Conservation (phyloP, 2,888 invertebrate species). For the Ectemnius lituratus region DNA sequence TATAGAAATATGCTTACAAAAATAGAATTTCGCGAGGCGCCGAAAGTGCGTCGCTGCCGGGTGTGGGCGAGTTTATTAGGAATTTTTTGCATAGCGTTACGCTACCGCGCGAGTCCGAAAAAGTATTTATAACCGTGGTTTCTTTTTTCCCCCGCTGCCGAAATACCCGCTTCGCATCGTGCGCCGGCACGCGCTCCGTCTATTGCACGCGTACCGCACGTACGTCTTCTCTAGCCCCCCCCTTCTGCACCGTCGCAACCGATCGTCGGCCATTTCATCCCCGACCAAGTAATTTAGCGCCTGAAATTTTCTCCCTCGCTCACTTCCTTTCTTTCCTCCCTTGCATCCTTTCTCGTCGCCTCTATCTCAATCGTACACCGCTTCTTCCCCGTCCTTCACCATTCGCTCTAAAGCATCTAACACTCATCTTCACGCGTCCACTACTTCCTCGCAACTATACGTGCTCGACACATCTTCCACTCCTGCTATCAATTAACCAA, state of each 20-base stretch:
- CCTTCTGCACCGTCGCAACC: slow-evolving; percentile 51
- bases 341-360: slow-evolving; percentile 14
- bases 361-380: background rate
- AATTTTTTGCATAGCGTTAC: slow-evolving; percentile 48
- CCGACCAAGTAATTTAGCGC: slow-evolving; percentile 74
- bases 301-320: slow-evolving; percentile 66
- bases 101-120: slow-evolving; percentile 7
- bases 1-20: slow-evolving; percentile 79
- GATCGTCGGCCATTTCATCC: slow-evolving; percentile 72
- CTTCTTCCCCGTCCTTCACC: background rate
- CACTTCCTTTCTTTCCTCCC: slow-evolving; percentile 31
- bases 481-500: no score
- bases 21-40: slow-evolving; percentile 78
- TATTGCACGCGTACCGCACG: slow-evolving; percentile 32
- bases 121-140: slow-evolving; percentile 5
- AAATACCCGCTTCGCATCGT: slow-evolving; percentile 19
- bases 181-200: slow-evolving; percentile 10
- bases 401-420: background rate
- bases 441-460: background rate
- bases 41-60: slow-evolving; percentile 73
- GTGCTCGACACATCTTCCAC: no score
- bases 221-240: slow-evolving; percentile 25
- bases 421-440: background rate
- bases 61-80: slow-evolving; percentile 69
- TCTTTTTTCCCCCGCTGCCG: background rate